These are phyloP conservation scores for Drosophila affinis DNA, from an alignment of 2,888 invertebrate species.

Conservation along the genomic window DNA sequence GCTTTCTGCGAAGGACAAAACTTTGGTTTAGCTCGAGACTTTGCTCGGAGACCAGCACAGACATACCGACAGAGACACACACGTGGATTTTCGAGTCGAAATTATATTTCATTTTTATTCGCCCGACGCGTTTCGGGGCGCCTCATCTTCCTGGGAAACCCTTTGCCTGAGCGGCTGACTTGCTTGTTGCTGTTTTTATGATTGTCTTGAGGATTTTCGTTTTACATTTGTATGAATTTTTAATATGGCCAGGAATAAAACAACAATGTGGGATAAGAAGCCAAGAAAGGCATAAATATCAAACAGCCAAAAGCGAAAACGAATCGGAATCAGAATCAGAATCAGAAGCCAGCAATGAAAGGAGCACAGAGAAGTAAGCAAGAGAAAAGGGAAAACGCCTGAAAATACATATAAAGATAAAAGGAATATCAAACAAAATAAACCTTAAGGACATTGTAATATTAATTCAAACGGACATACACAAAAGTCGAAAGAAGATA, in stretches of 20 bases:
- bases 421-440: constrained; percentile 76
- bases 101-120: constrained; percentile 72
- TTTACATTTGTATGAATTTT: constrained; percentile 79
- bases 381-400: constrained; percentile 5
- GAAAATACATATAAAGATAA: constrained; percentile 67
- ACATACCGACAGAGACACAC: constrained; percentile 10
- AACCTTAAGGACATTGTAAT: constrained; percentile 80
- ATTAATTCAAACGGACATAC: constrained; percentile 79
- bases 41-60: constrained; percentile 11
- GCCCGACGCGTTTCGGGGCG: constrained; percentile 56
- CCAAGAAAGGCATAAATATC: constrained; percentile 63
- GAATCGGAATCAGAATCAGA: constrained; percentile 65
- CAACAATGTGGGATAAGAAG: constrained; percentile 43
- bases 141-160: constrained; percentile 36
- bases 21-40: constrained; percentile 60
- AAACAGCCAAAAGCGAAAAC: constrained; percentile 73
- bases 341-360: constrained; percentile 32
- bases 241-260: constrained; percentile 63
- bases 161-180: constrained; percentile 16
- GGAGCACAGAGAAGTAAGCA: constrained; percentile 5
- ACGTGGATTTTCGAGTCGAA: constrained; percentile 47
- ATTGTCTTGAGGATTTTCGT: constrained; percentile 79
- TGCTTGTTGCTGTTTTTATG: constrained; percentile 57
- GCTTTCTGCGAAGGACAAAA: constrained; percentile 31
- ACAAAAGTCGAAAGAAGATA: constrained; percentile 58